Base-by-base conservation (phyloP, 2,797 vertebrate species). In the Fistularia tabacaria region DNA sequence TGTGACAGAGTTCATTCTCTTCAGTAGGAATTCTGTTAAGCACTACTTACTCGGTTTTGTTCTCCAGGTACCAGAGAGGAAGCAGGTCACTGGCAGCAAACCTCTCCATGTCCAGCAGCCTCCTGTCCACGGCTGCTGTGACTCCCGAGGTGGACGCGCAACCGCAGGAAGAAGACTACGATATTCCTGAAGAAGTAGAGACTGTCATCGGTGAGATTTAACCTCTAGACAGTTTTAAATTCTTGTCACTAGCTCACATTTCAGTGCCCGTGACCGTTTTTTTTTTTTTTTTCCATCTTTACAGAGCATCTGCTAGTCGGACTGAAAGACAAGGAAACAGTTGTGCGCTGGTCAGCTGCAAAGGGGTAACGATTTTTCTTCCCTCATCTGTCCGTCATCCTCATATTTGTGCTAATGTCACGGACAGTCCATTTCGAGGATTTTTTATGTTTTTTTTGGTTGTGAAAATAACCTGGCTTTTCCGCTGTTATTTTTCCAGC, bases 321-420 rank as follows among this genome's bases (percentile, higher is more conserved):
- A 43, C 81, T 99, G 74, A 99, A 98, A 82, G 97, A 99, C 86
- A 97, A 94, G 73, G 95, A 99, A 78, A 98, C 95, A 0, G 89
- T 98, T 6, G 97, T 99, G 48, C 93, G 97, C 55, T 99, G 97
- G 97, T 98, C 97, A 80, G 93, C 96, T 38, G 97, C 97, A 57
- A 99, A 99, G 76, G 97, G 97, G 97, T 99, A 79, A 85, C 0
- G 45, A 39, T 66, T 8, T 46, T 13, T 52, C 47, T 7, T 38
- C 36, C 3, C 40, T 51, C 44, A 49, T 3, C 38, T 10, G n/a
- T 14, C 7, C 4, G 14, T 14, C n/a, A 36, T 8, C 9, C 8
- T 14, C 43, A 10, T 8, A 9, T 54, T 37, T 6, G 3, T 14
- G 11, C 25, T 14, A 40, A 25, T 25, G 25, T 25, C 25, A 25